phyloP scores from a whole-genome alignment of 1,140 invertebrate genomes.

The Daktulosphaira vitifoliae region DNA sequence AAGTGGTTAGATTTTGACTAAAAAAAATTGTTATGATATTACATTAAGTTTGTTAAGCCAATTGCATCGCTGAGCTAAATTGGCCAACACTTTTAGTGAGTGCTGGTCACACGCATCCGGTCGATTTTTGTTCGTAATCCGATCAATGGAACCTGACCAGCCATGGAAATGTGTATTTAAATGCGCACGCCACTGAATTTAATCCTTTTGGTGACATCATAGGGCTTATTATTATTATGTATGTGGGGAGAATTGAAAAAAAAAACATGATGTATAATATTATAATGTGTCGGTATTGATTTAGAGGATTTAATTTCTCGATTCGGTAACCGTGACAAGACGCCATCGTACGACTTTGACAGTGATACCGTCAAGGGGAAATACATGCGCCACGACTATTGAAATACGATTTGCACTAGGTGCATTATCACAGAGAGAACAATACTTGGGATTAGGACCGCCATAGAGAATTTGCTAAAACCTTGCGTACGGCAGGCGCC shows the following conservation, averaged over 20 bases:
- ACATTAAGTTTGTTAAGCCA: too few species aligned
- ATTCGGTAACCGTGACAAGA: slow-evolving; percentile 26
- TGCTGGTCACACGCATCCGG: not conserved
- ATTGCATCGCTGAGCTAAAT: too few species aligned
- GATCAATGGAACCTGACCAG: slow-evolving; percentile 10
- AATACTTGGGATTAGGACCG: not conserved
- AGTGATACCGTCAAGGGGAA: not conserved
- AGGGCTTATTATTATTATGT: not conserved
- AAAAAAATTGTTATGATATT: too few species aligned
- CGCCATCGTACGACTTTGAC: not conserved
- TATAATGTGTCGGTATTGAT: not conserved
- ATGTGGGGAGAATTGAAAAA: not conserved
- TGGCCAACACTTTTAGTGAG: not conserved
- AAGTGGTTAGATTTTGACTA: too few species aligned
- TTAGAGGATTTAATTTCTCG: slow-evolving; percentile 26
- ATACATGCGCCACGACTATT: not conserved
- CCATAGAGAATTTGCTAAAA: not conserved
- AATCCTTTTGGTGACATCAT: slow-evolving; percentile 1
- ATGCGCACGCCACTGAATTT: not conserved
- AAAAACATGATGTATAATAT: not conserved
- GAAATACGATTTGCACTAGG: not conserved
- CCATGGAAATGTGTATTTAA: slow-evolving; percentile 18
- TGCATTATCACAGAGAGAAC: not conserved
- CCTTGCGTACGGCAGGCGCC: too few species aligned
- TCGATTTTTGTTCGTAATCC: slow-evolving; percentile 17